Base-by-base conservation (phyloP, 1,140 invertebrate species). In the Dendroctonus ponderosae region DNA sequence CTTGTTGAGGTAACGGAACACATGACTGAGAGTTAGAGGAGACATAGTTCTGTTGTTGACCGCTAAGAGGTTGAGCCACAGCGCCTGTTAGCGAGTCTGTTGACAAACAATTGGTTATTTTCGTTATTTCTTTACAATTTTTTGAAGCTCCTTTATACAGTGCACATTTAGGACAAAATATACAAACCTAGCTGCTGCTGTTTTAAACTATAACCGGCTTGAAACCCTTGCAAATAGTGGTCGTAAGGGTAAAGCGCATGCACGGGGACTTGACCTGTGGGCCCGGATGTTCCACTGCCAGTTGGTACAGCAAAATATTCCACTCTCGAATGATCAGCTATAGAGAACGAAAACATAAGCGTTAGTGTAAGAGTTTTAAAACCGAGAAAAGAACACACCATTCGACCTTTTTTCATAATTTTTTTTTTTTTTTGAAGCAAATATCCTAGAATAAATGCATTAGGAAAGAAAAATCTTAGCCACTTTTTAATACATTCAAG, bases 271-370 rank as follows among this genome's bases (percentile, higher is more conserved):
- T 60, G 78, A 63, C 39, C 76, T 68, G 68, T 72, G 5, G 66
- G 53, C 6, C 51, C 66, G 7, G 58, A 41, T 26, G 65, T 44
- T 37, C 62, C 66, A 0, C 54, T 74, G 38, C 79, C 78, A 26
- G 82, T 75, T 11, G 83, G 82, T 60, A 82, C 80, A 11, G 82
- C 79, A 67, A 85, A 84, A 71, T 83, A 85, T 70, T 85, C 83
- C 15, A 78, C 74, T 61, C 76, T 69, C 3, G 75, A 74, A 40
- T 76, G 70, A 69, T 71, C 74, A 7, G 60, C 64, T 51, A 38
- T 39, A 61, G 54, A 37, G 14, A 15, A 15, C 12, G 37, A 15
- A 52, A 52, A 52, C 37, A 46, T 44, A 44, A 44, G n/a, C n/a
- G n/a, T n/a, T n/a, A n/a, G n/a, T n/a, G n/a, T n/a, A n/a, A n/a